Conservation (phyloP, 2,113 vertebrate genomes). For the Australoheros scitulus region DNA sequence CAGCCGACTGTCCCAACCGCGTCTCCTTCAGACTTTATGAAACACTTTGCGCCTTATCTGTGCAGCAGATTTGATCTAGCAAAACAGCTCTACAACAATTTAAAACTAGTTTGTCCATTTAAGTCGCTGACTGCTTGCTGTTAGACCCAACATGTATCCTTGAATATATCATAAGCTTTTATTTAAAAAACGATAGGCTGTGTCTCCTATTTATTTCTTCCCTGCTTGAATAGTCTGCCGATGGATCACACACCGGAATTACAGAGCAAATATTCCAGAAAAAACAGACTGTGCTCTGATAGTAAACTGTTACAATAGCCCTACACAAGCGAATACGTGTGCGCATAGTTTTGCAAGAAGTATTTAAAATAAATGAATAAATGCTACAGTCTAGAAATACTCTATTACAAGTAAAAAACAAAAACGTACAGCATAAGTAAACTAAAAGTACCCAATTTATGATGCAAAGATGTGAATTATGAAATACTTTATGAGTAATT, state of each 20-base stretch:
- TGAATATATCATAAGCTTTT: too few relatives aligned
- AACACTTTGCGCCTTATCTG: neutral
- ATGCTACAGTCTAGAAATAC: neutral
- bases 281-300: neutral
- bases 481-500: neutral
- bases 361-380: neutral
- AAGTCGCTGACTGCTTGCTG: neutral
- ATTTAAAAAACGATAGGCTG: neutral
- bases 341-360: neutral
- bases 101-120: neutral
- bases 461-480: too few relatives aligned
- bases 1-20: neutral
- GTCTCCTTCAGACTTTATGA: neutral
- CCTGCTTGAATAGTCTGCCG: neutral
- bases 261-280: too few relatives aligned
- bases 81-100: neutral
- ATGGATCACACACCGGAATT: neutral
- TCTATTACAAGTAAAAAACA: neutral
- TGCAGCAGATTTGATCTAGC: neutral
- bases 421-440: neutral
- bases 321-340: neutral
- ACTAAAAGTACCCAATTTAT: too few relatives aligned
- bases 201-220: neutral
- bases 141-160: neutral
- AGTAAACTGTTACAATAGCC: neutral